Evolutionary conservation across 2,797 vertebrate species (phyloP), one percentile per base, ranked within the genome.

Genomic region (Melanotaenia parkinsoni): DNA sequence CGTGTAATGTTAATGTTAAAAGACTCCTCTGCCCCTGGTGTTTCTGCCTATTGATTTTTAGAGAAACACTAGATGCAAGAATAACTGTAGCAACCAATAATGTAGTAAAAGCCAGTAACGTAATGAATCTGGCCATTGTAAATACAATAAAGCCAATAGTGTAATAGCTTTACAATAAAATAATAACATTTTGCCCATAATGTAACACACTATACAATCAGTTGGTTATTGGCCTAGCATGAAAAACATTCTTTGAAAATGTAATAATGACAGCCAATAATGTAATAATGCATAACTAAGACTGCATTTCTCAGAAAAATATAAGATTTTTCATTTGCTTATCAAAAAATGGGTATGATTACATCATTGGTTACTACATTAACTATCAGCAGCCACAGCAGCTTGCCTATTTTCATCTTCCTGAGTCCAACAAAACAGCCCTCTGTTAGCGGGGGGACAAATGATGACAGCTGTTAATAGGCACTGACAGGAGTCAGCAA

Each of bases 391-490:
- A 63, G 35, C 22, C 51, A 64, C 54, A 63, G 73, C 59, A 66
- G 22, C n/a, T n/a, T 63, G 37, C 12, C 53, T 16, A 18, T 65
- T 81, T 79, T 35, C 53, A 18, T 66, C 51, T 70, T 65, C 20
- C 37, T 69, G 71, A 79, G 67, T 22, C 62, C 33, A 63, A 18
- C 53, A 30, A 26, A 69, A 20, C 70, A 70, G 58, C 76, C n/a
- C 22, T 60, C 22, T 40, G 72, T 77, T 57, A 73, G 9, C 12
- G 7, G 4, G 16, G 16, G 33, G 56, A 64, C 13, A 18, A 28
- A 26, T 47, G 16, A 67, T 28, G 24, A 65, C 33, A 50, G 40
- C n/a, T 13, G 50, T 26, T 37, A 20, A 35, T 18, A 43, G 26
- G 67, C 18, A 58, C 8, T n/a, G 54, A 61, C 51, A 58, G 24